These are phyloP conservation scores for Echeneis naucrates DNA, from an alignment of 2,797 vertebrate species.

Conservation along the genomic window DNA sequence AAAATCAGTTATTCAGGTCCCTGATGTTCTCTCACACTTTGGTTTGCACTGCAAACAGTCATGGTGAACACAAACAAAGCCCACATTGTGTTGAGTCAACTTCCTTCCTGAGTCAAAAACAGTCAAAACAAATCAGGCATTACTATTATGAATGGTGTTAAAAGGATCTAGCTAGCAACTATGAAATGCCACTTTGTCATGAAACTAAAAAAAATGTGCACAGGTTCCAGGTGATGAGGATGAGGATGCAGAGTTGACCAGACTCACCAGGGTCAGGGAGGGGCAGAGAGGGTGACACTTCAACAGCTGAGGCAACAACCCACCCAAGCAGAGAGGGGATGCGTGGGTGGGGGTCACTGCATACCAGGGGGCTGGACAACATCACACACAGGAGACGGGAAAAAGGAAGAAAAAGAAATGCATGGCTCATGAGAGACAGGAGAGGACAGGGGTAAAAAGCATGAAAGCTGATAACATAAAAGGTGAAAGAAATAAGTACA, in stretches of 20 bases:
- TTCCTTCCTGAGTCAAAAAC: conserved; percentile 63
- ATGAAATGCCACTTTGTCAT: not conserved
- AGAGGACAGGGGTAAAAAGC: conserved; percentile 49
- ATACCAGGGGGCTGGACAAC: conserved; percentile 66
- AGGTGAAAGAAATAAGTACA: conserved; percentile 44
- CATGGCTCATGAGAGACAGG: conserved; percentile 58
- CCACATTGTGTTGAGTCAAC: conserved; percentile 27
- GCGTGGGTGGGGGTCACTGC: conserved; percentile 54
- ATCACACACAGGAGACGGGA: conserved; percentile 52
- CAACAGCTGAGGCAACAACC: conserved; percentile 64
- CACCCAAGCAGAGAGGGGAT: conserved; percentile 47
- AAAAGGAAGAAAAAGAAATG: conserved; percentile 56
- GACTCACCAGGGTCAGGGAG: conserved; percentile 69
- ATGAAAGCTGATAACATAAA: conserved; percentile 51
- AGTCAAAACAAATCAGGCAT: not conserved
- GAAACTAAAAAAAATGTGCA: not conserved
- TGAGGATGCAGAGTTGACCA: conserved; percentile 54
- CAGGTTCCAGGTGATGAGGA: conserved; percentile 26
- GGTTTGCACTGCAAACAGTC: not conserved
- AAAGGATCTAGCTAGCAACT: not conserved
- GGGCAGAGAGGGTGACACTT: conserved; percentile 48
- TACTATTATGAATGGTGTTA: not conserved
- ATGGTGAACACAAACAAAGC: not conserved
- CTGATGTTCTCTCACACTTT: conserved; percentile 25
- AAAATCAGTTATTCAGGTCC: conserved; percentile 30